Conservation (phyloP, 1,140 invertebrate genomes). For the Cheumatopsyche charites region DNA sequence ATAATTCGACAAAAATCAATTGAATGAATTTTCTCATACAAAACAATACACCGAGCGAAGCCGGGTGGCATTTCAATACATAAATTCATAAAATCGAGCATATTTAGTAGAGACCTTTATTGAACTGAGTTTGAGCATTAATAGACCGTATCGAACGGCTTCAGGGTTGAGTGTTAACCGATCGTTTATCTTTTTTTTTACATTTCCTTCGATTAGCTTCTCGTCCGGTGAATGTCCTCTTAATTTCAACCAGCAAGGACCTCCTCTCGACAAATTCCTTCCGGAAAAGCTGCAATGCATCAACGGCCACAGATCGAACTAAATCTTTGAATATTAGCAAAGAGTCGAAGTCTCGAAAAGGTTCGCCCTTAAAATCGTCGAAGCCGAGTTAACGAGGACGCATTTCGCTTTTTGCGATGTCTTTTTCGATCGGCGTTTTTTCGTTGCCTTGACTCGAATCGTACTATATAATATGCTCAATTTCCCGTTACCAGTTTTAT, state of each 20-base stretch:
- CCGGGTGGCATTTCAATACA: too few species aligned
- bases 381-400: background rate
- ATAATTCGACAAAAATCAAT: too few species aligned
- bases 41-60: too few species aligned
- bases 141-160: conserved; percentile 35
- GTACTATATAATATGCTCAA: conserved; percentile 13
- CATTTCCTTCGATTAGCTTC: conserved; percentile 22
- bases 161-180: conserved; percentile 29
- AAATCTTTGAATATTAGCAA: background rate
- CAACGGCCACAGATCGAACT: background rate
- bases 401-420: conserved; percentile 10
- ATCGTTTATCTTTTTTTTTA: conserved; percentile 21
- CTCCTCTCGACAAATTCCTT: background rate
- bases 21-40: too few species aligned
- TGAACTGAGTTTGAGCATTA: conserved; percentile 13
- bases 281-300: background rate
- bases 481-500: conserved; percentile 29
- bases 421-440: conserved; percentile 6
- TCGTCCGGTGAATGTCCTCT: conserved; percentile 18
- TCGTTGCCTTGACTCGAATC: conserved; percentile 29
- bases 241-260: conserved; percentile 18
- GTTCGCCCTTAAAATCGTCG: conserved; percentile 9
- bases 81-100: too few species aligned
- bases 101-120: conserved; percentile 22
- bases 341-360: background rate